A percentile compares a stretch with the other conserved stretches of the same genome.
These are phyloP conservation scores for Drosophila pullipes DNA, from an alignment of 2,888 invertebrate species.

Conservation along the genomic window DNA sequence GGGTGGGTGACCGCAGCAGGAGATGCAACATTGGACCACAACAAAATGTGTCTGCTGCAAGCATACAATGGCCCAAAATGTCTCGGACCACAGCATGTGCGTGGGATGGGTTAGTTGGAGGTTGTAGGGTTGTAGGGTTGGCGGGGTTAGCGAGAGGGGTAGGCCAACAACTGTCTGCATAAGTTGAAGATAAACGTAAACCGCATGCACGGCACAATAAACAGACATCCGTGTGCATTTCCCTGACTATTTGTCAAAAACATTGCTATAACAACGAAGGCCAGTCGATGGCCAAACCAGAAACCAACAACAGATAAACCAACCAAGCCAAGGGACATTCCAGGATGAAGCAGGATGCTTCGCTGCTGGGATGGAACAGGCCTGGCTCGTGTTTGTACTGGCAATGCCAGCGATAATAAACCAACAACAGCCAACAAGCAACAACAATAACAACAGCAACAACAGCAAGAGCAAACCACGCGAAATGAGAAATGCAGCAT, in stretches of 20 bases:
- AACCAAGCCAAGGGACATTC: conserved; percentile 37
- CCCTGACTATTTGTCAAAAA: conserved; percentile 80
- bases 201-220: conserved; percentile 80
- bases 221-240: conserved; percentile 81
- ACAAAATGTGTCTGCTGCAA: conserved; percentile 77
- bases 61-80: conserved; percentile 64
- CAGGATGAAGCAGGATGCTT: conserved; percentile 45
- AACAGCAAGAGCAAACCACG: conserved; percentile 57
- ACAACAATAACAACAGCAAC: conserved; percentile 57
- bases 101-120: not conserved
- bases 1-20: conserved; percentile 44
- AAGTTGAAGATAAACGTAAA: conserved; percentile 80
- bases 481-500: conserved; percentile 81
- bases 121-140: not conserved
- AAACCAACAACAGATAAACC: conserved; percentile 73
- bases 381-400: conserved; percentile 62
- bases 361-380: conserved; percentile 17
- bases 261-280: conserved; percentile 78
- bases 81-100: conserved; percentile 72
- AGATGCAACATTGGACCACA: conserved; percentile 56
- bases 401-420: conserved; percentile 76
- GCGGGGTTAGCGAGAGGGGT: not conserved
- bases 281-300: conserved; percentile 55
- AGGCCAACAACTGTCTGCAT: conserved; percentile 71
- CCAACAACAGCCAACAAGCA: conserved; percentile 59